A percentile compares a stretch with the other conserved stretches of the same genome.
Evolutionary conservation across 2,888 invertebrate species (phyloP).

Genomic region (Drosophila mimetica): DNA sequence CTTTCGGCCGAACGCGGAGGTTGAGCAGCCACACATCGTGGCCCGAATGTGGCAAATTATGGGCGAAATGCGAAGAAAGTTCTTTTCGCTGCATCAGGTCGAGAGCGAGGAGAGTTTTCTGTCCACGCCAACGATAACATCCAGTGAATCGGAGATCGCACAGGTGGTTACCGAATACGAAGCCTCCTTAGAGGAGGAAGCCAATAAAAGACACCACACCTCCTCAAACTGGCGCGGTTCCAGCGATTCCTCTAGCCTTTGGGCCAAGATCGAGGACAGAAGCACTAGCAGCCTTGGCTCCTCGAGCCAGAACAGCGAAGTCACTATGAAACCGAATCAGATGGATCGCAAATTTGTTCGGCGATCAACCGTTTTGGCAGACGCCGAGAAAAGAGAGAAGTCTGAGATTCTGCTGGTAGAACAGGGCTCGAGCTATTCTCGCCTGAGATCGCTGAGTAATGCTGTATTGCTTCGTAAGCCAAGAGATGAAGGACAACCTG

Average conservation of each 20-base stretch:
- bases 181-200: not conserved
- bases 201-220: not conserved
- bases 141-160: not conserved
- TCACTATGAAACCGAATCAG: not conserved
- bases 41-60: not conserved
- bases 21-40: not conserved
- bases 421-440: not conserved
- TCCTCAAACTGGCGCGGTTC: slow-evolving; percentile 16
- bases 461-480: not conserved
- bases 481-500: not conserved
- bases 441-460: not conserved
- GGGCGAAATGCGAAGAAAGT: not conserved
- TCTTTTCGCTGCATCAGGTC: not conserved
- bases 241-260: slow-evolving; percentile 36
- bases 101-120: slow-evolving; percentile 34
- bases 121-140: slow-evolving; percentile 30
- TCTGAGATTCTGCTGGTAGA: slow-evolving; percentile 13
- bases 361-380: not conserved
- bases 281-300: slow-evolving; percentile 1
- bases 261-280: slow-evolving; percentile 37
- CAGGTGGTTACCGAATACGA: not conserved
- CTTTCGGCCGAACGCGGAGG: not conserved
- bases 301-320: not conserved
- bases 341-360: not conserved
- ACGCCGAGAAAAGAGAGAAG: not conserved